Evolutionary conservation across 2,113 vertebrate species (phyloP).

Genomic region (Neopipo cinnamomea): DNA sequence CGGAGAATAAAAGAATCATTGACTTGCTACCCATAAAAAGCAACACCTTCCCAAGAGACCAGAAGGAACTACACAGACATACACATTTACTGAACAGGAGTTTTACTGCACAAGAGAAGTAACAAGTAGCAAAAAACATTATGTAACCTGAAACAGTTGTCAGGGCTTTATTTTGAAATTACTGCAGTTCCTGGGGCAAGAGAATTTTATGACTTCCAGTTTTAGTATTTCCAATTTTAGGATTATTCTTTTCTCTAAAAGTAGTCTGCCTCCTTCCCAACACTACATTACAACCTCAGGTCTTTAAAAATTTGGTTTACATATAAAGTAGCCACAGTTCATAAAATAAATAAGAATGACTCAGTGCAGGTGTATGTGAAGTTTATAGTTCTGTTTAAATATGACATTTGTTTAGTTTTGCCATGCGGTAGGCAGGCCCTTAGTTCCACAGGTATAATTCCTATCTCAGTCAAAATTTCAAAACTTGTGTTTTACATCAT

Average conservation of each 20-base stretch:
- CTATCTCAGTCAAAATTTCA: not conserved
- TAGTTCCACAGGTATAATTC: not conserved
- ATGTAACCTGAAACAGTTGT: not conserved
- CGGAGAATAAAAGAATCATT: not conserved
- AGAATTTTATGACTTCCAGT: not conserved
- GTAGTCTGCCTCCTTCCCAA: not conserved
- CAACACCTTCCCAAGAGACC: not conserved
- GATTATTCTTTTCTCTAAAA: not conserved
- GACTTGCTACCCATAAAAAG: not conserved
- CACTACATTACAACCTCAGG: not conserved
- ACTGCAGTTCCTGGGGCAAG: not conserved
- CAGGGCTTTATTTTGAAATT: not conserved
- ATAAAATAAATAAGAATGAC: not conserved
- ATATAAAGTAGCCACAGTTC: not conserved
- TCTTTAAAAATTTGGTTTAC: not conserved
- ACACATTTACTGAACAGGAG: not conserved
- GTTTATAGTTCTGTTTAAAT: not conserved
- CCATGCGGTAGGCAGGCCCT: not conserved
- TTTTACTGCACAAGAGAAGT: not conserved
- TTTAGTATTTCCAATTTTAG: not conserved
- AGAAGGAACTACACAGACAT: not conserved
- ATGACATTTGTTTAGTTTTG: not conserved
- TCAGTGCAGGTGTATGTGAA: not conserved
- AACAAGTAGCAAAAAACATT: not conserved
- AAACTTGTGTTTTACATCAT: not conserved